These are phyloP conservation scores for Meandrina meandrites DNA, from an alignment of 92 coral and sea anemone species.

Conservation along the genomic window DNA sequence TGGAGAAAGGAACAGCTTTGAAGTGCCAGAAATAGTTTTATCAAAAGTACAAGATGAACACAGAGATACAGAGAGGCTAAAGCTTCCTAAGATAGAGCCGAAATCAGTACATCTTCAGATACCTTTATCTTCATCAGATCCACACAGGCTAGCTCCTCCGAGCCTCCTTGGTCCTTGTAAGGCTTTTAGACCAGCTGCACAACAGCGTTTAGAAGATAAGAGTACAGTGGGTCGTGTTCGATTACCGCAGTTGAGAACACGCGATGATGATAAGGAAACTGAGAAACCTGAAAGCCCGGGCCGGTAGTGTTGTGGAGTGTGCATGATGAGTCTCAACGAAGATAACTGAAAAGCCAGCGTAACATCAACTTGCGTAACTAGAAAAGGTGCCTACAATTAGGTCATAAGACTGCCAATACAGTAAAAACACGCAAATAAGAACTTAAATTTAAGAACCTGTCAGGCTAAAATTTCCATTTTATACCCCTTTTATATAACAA, in stretches of 20 bases:
- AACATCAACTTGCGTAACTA: no score
- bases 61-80: neutral
- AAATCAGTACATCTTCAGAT: slow-evolving; percentile 17
- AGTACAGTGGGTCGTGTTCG: neutral
- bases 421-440: no score
- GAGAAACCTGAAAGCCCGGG: neutral
- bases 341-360: no score
- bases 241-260: slow-evolving; percentile 21
- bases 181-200: slow-evolving; percentile 29
- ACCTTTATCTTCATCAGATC: slow-evolving; percentile 15
- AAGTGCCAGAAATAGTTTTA: slow-evolving; percentile 25
- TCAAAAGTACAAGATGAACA: neutral
- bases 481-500: no score
- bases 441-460: no score
- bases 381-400: no score
- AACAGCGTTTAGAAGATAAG: neutral
- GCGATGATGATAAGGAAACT: neutral
- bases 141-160: slow-evolving; percentile 45
- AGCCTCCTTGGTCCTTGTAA: slow-evolving; percentile 30
- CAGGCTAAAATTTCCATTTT: no score
- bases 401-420: no score
- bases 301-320: neutral
- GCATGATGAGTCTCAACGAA: neutral
- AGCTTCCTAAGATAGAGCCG: slow-evolving; percentile 26
- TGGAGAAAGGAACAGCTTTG: neutral